These are phyloP conservation scores for Propithecus coquereli DNA, from an alignment of 2,113 vertebrate genomes.

Conservation along the genomic window DNA sequence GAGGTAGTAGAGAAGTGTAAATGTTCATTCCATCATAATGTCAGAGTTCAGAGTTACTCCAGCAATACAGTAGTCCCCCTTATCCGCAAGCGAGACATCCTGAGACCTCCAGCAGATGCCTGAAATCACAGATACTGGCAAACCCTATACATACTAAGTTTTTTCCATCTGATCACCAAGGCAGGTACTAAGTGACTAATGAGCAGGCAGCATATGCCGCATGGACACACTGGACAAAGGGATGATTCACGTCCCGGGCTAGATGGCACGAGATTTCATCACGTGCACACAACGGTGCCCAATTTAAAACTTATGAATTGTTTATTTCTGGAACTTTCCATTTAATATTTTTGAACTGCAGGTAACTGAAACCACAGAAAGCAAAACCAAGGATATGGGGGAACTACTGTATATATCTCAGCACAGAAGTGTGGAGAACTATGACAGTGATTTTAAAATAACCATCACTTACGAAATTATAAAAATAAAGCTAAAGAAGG, in stretches of 20 bases:
- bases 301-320: background rate
- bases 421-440: background rate
- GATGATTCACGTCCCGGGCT: background rate
- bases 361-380: background rate
- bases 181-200: background rate
- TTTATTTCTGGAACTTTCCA: background rate
- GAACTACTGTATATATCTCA: background rate
- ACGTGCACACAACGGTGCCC: background rate
- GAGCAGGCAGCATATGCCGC: background rate
- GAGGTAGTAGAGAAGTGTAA: background rate
- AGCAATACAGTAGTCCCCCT: background rate
- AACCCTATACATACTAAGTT: background rate
- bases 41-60: background rate
- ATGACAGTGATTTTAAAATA: background rate
- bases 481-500: background rate
- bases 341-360: background rate
- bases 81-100: background rate
- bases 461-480: background rate
- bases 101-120: background rate
- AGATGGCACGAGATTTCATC: background rate
- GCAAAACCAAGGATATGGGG: background rate
- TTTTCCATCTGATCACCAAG: background rate
- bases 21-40: background rate
- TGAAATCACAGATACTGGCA: background rate
- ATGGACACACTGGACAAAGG: background rate